Evolutionary conservation across 2,797 vertebrate species (phyloP), one percentile per base, ranked within the genome.

Genomic region (Acanthurus lineatus): DNA sequence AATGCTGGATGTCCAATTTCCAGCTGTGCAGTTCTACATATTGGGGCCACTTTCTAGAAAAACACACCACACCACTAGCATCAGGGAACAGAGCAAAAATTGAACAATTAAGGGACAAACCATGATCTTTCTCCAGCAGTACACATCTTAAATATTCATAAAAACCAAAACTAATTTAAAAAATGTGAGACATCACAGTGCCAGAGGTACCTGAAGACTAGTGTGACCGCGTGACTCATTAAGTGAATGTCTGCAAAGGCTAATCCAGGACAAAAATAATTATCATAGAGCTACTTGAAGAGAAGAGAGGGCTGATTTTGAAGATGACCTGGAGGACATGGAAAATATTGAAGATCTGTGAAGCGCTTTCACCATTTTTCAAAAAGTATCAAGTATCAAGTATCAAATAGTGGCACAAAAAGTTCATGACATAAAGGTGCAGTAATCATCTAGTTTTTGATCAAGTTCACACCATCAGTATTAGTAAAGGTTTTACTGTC

Each of bases 81-180:
- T 40, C 4, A 2, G 20, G 12, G 22, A 81, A 15, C 44, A 12
- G 28, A 76, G 28, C 38, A 14, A 5, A 84, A 85, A 86, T 84
- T 73, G 40, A 78, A 12, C 20, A 32, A 79, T 70, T 62, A 79
- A 52, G 20, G 6, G 11, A 70, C 28, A 79, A 73, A 56, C 7
- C 83, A 80, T 48, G 66, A 68, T 67, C 59, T 61, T 22, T 74
- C 59, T 40, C 48, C 19, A 20, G 49, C 28, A 32, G 28, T 32
- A 4, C 28, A 32, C 20, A 69, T 42, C 19, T 68, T 64, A 12
- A 65, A 82, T 81, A 81, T 87, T 83, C 72, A 82, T 82, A 32
- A n/a, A 60, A 63, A 42, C 2, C 8, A 19, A 53, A 69, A 52
- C 32, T 76, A 20, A 86, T 77, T 75, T 54, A 32, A n/a, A 56